Percentiles rank a stretch among this genome's conserved stretches.
Conservation (phyloP, 2,113 vertebrate genomes). For the Lagopus leucura region DNA sequence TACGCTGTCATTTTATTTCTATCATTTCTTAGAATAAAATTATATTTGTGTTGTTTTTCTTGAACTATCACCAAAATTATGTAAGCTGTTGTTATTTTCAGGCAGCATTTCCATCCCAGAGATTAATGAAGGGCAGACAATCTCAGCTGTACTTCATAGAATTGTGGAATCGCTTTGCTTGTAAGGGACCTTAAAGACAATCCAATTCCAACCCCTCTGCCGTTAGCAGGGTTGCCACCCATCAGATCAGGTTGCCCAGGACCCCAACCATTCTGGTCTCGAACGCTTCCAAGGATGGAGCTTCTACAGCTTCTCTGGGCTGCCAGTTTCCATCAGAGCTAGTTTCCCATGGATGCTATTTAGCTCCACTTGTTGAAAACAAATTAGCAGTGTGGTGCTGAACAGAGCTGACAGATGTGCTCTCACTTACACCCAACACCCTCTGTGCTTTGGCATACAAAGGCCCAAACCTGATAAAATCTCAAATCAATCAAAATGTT, state of each 20-base stretch:
- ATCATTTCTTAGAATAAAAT: not conserved
- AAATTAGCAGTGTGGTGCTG: not conserved
- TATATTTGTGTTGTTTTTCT: not conserved
- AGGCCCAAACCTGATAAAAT: accelerated
- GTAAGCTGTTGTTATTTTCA: not conserved
- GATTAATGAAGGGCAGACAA: not conserved
- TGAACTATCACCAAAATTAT: not conserved
- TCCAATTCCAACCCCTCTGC: too few relatives aligned
- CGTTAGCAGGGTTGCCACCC: too few relatives aligned
- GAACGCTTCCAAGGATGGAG: too few relatives aligned
- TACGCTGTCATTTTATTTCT: not conserved
- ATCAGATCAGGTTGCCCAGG: too few relatives aligned
- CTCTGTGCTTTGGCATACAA: not conserved
- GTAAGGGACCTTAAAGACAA: too few relatives aligned
- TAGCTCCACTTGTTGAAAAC: not conserved
- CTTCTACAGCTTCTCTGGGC: not conserved
- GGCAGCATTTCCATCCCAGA: not conserved
- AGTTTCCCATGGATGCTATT: not conserved
- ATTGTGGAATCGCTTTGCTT: too few relatives aligned
- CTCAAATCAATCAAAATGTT: not conserved
- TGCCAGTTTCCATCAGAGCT: not conserved
- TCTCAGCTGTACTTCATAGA: not conserved
- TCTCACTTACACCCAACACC: not conserved
- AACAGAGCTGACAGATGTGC: not conserved
- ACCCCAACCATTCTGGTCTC: too few relatives aligned